Evolutionary conservation across 2,888 invertebrate species (phyloP), one percentile per base, ranked within the genome.

Genomic region (Pyrrhosoma nymphula): DNA sequence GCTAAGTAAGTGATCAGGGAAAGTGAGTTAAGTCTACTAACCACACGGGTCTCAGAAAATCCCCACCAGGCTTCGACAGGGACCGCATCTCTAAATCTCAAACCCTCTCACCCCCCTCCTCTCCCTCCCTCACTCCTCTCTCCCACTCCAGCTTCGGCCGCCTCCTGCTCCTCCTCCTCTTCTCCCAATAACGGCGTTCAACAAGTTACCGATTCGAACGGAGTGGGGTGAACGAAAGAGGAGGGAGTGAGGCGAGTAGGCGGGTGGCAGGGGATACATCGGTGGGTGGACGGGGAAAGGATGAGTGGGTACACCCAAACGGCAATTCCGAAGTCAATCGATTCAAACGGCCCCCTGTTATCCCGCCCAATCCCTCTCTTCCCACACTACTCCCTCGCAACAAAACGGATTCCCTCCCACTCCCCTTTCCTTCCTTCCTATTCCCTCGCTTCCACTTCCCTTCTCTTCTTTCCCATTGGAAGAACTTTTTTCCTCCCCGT

Each of bases 311-410:
- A 35, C 63, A 75, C 56, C 93, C 93, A 75, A 93, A 93, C 93
- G 93, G 93, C 93, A 93, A 93, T 93, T 93, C 93, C 93, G 91
- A 91, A 91, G 60, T 63, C 91, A 69, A 93, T 93, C 93, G 93
- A 93, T 93, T 93, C 69, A 39, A 91, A 91, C 91, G 91, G 91
- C 91, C 82, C 93, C 35, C 69, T 75, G 69, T 75, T 75, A 75
- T 75, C 63, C 91, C 91, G 35, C 35, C 39, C 93, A 12, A 8
- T 14, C 60, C 16, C 60, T 60, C 93, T 75, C 93, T 93, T 93
- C 69, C 39, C 93, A n/a, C n/a, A 26, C 12, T 3, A 16, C 14
- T 16, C 69, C 69, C 69, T 47, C 63, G n/a, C 55, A 39, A n/a
- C 89, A n/a, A 39, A 69, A 30, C 82, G 35, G 35, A 16, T n/a